phyloP scores from a whole-genome alignment of 1,140 invertebrate genomes.

The Drosophila bocqueti region DNA sequence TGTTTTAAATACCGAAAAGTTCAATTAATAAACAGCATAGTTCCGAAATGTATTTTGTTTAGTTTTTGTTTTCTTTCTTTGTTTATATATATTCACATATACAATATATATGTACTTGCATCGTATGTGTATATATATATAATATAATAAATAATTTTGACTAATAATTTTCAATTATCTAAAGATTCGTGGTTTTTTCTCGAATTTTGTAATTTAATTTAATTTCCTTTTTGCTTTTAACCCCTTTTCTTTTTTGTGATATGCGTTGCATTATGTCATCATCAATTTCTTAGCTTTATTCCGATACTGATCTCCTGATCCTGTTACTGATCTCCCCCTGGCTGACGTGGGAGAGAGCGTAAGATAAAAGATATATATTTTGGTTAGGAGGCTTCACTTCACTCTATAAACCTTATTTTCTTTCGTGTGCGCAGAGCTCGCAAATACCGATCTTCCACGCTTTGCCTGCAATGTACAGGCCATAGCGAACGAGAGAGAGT shows the following conservation, averaged over 20 bases:
- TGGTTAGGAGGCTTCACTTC: conserved; percentile 9
- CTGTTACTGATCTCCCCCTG: not conserved
- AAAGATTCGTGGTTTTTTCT: conserved; percentile 35
- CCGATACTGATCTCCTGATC: conserved; percentile 4
- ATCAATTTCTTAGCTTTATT: conserved; percentile 3
- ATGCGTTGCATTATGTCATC: conserved; percentile 75
- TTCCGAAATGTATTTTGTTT: conserved; percentile 66
- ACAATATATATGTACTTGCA: conserved; percentile 35
- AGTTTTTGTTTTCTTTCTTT: conserved; percentile 40
- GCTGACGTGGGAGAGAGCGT: not conserved
- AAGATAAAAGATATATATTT: conserved; percentile 21
- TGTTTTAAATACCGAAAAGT: conserved; percentile 81
- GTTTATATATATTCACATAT: conserved; percentile 39
- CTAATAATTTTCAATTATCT: conserved; percentile 84
- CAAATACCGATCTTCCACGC: not conserved
- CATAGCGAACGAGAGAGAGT: not conserved
- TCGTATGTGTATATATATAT: conserved; percentile 28
- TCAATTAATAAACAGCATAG: conserved; percentile 80
- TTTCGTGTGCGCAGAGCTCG: not conserved
- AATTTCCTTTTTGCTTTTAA: conserved; percentile 18
- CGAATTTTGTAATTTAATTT: conserved; percentile 48
- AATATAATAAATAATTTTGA: conserved; percentile 77
- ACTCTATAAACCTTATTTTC: not conserved
- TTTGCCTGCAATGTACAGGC: conserved; percentile 8
- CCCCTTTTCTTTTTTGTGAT: conserved; percentile 56